These are phyloP conservation scores for Bungarus multicinctus DNA, from an alignment of 2,113 vertebrate genomes.

Conservation along the genomic window DNA sequence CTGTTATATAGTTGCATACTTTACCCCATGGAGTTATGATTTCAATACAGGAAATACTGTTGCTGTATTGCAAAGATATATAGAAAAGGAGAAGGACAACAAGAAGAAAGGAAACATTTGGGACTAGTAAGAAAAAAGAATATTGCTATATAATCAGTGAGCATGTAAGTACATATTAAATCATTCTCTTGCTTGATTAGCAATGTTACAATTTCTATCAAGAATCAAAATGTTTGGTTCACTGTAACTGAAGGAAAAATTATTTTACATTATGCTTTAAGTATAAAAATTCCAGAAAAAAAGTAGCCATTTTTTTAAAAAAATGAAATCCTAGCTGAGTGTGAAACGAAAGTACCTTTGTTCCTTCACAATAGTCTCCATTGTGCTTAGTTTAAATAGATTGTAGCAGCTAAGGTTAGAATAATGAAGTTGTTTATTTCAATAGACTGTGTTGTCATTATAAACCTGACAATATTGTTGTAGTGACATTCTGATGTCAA, in stretches of 20 bases:
- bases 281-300: not conserved
- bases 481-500: constrained; percentile 15
- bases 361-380: not conserved
- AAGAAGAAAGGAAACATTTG: not conserved
- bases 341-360: constrained; percentile 1
- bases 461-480: constrained; percentile 11
- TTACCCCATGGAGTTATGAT: not conserved
- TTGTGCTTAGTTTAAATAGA: not conserved
- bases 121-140: not conserved
- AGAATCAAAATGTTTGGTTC: not conserved
- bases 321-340: not conserved
- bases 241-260: not conserved
- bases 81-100: not conserved
- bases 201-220: not conserved
- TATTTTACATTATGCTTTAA: not conserved
- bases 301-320: not conserved
- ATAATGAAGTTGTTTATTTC: constrained; percentile 12
- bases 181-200: not conserved
- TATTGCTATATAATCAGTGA: not conserved
- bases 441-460: constrained; percentile 15
- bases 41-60: not conserved
- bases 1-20: not conserved
- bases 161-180: not conserved
- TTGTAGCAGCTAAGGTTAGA: constrained; percentile 7
- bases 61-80: not conserved